Evolutionary conservation across 2,113 vertebrate genomes (phyloP).

Genomic region (Mola mola): DNA sequence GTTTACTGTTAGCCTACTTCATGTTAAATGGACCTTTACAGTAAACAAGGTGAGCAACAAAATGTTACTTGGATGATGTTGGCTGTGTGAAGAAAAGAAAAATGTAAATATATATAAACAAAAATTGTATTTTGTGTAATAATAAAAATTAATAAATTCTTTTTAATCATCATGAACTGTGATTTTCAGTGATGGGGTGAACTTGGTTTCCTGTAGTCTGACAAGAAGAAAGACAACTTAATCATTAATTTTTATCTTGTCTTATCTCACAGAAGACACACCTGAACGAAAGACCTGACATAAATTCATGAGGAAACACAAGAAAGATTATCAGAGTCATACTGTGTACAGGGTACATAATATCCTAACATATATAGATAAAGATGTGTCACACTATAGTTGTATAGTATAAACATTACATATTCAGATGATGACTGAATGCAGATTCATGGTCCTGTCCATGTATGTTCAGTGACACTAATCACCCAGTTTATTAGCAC

Average conservation of each 20-base stretch:
- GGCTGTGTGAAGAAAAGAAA: background rate
- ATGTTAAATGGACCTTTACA: background rate
- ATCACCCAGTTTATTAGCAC: no score
- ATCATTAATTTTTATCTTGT: constrained; percentile 33
- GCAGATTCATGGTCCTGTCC: background rate
- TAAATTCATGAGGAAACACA: background rate
- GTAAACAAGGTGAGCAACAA: background rate
- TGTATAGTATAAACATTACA: background rate
- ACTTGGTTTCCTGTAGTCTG: constrained; percentile 8
- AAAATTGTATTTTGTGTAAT: no score
- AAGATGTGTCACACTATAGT: background rate
- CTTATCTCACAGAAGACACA: constrained; percentile 7
- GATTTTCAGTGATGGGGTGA: background rate
- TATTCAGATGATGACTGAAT: background rate
- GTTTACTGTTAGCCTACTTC: background rate
- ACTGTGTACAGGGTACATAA: background rate
- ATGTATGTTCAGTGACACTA: background rate
- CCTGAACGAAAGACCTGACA: constrained; percentile 16
- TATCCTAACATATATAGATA: no score
- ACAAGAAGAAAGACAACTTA: constrained; percentile 12
- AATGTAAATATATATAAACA: no score
- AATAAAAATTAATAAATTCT: background rate
- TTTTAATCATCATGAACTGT: background rate
- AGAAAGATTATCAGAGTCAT: background rate
- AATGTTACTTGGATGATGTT: background rate